These are phyloP conservation scores for Centropristis striata DNA, from an alignment of 2,113 vertebrate genomes.

Conservation along the genomic window DNA sequence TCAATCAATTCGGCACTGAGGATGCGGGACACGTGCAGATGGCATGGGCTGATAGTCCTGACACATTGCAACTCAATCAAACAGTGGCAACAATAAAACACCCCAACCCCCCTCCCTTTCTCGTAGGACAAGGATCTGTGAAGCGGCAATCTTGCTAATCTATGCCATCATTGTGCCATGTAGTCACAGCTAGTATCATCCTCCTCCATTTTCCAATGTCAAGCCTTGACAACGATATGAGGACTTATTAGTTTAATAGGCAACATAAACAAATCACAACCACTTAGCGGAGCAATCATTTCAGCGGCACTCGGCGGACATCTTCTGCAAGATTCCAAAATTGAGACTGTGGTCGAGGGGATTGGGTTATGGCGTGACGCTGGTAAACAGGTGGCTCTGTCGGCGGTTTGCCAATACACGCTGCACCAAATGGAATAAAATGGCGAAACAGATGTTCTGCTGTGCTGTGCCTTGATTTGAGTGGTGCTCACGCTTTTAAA, in stretches of 20 bases:
- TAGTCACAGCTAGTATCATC: slow-evolving; percentile 68
- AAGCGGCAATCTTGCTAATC: slow-evolving; percentile 73
- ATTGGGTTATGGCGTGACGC: slow-evolving; percentile 40
- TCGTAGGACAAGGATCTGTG: slow-evolving; percentile 66
- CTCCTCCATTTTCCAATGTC: slow-evolving; percentile 65
- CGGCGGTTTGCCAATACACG: slow-evolving; percentile 66
- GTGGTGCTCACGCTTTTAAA: slow-evolving; percentile 64
- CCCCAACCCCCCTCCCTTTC: slow-evolving; percentile 15
- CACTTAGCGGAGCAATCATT: slow-evolving; percentile 76
- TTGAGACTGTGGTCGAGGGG: slow-evolving; percentile 54
- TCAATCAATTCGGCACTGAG: slow-evolving; percentile 72
- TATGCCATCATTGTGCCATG: slow-evolving; percentile 63
- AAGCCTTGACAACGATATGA: slow-evolving; percentile 70
- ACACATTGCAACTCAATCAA: slow-evolving; percentile 79
- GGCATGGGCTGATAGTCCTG: slow-evolving; percentile 75
- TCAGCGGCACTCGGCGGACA: slow-evolving; percentile 65
- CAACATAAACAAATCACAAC: slow-evolving; percentile 81
- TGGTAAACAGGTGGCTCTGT: slow-evolving; percentile 76
- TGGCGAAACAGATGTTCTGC: slow-evolving; percentile 74
- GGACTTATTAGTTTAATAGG: slow-evolving; percentile 78
- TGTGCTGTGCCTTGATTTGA: slow-evolving; percentile 69
- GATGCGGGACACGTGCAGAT: slow-evolving; percentile 75
- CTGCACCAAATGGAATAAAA: slow-evolving; percentile 75
- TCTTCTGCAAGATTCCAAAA: slow-evolving; percentile 61
- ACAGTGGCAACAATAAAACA: slow-evolving; percentile 59